phyloP scores from a whole-genome alignment of 2,797 vertebrate species.

The Mormyrus hasselquistii region DNA sequence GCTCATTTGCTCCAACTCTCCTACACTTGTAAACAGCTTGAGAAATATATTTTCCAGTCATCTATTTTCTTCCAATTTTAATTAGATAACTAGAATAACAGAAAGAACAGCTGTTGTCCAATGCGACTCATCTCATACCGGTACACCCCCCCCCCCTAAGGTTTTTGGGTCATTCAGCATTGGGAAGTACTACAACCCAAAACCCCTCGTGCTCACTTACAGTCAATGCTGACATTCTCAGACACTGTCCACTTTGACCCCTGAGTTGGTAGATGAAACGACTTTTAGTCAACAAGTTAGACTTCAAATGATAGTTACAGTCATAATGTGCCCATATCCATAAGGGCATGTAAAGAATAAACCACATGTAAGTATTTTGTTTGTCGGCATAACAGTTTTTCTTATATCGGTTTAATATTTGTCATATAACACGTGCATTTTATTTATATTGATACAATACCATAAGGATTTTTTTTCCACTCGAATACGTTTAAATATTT shows the following conservation, averaged over 20 bases:
- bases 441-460: background rate
- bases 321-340: background rate
- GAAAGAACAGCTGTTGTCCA: background rate
- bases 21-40: slow-evolving; percentile 12
- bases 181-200: background rate
- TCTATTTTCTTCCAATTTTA: background rate
- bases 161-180: background rate
- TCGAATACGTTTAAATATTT: background rate
- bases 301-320: background rate
- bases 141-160: background rate
- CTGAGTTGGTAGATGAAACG: background rate
- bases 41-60: background rate
- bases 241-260: background rate
- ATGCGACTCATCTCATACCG: background rate
- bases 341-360: background rate
- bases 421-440: background rate
- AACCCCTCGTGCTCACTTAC: too few relatives aligned
- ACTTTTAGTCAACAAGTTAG: background rate
- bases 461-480: background rate
- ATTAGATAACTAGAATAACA: background rate
- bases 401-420: background rate
- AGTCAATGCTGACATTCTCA: background rate
- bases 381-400: background rate
- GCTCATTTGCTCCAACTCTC: background rate
- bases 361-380: background rate